phyloP scores from a whole-genome alignment of 1,140 invertebrate genomes.

The Drosophila auraria region DNA sequence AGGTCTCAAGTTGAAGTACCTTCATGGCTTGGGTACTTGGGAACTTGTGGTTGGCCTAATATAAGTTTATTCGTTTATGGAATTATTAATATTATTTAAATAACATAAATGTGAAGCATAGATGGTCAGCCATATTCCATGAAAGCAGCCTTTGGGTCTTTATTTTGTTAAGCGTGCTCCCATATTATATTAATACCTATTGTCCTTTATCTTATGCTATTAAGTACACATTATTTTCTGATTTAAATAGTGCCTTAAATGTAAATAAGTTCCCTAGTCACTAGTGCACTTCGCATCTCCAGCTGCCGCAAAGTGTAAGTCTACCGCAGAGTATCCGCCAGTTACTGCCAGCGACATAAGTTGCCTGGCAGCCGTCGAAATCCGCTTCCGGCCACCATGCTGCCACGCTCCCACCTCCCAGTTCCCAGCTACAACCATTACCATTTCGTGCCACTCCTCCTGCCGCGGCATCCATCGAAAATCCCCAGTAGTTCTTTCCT shows the following conservation, averaged over 20 bases:
- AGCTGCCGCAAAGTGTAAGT: slow-evolving; percentile 10
- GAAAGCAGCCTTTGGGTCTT: too few species aligned
- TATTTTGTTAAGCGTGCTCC: too few species aligned
- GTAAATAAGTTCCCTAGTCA: neutral
- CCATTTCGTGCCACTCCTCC: slow-evolving; percentile 14
- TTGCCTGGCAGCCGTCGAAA: slow-evolving; percentile 38
- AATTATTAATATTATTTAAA: neutral
- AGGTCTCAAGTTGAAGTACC: slow-evolving; percentile 14
- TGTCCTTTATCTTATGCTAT: too few species aligned
- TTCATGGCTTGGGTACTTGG: neutral
- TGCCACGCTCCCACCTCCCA: neutral
- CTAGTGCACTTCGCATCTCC: neutral
- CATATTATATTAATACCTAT: too few species aligned
- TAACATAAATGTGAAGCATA: too few species aligned
- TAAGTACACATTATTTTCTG: neutral
- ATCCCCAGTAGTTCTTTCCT: slow-evolving; percentile 25
- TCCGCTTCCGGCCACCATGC: slow-evolving; percentile 35
- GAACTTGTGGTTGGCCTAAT: neutral
- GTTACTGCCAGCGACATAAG: slow-evolving; percentile 32
- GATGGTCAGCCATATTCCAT: too few species aligned
- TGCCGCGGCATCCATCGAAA: slow-evolving; percentile 10
- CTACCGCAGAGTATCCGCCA: slow-evolving; percentile 33
- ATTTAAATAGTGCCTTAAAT: neutral
- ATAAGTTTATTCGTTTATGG: neutral
- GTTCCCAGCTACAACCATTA: neutral